Evolutionary conservation across 1,140 invertebrate species (phyloP), one percentile per base, ranked within the genome.

Genomic region (Drosophila elegans): DNA sequence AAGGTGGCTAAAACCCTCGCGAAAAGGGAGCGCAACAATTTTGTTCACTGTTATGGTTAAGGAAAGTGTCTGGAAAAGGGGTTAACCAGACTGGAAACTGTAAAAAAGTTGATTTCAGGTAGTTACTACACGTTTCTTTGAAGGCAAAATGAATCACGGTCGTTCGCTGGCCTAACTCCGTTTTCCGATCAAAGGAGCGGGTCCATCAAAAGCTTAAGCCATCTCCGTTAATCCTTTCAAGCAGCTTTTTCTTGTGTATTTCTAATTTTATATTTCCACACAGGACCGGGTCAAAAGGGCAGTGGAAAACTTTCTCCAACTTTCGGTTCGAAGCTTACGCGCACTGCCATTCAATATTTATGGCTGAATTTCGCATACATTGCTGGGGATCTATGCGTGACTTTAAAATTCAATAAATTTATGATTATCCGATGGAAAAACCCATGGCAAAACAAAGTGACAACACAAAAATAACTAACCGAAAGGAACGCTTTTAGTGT

Each of bases 351-450:
- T 45, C 48, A 73, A 55, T 79, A 86, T 86, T 86, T 76, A 86
- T 66, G 63, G 41, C 27, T 36, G 39, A 59, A 61, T 48, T 63
- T 75, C 52, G 57, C 76, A 68, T 60, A 77, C 46, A 56, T 46
- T 34, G 66, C 52, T 78, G 49, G 55, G 62, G 52, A 45, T 62
- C 52, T 52, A 56, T 62, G 46, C 38, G 32, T 48, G 63, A 72
- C 69, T 88, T 84, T 78, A 89, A 89, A 88, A 89, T 90, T 80
- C 84, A 88, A 88, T 89, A 88, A 89, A 89, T 90, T 80, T 88
- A 89, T 90, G 84, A 88, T 89, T 84, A 80, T 89, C 54, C 51
- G 21, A 55, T 64, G 68, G 67, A 53, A 48, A 60, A 44, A 44
- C 25, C 52, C 48, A 52, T 45, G 62, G 59, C 27, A 72, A 71